A percentile compares a stretch with the other conserved stretches of the same genome.
These are phyloP conservation scores for Sesia bembeciformis DNA, from an alignment of 2,888 invertebrate species.

Conservation along the genomic window DNA sequence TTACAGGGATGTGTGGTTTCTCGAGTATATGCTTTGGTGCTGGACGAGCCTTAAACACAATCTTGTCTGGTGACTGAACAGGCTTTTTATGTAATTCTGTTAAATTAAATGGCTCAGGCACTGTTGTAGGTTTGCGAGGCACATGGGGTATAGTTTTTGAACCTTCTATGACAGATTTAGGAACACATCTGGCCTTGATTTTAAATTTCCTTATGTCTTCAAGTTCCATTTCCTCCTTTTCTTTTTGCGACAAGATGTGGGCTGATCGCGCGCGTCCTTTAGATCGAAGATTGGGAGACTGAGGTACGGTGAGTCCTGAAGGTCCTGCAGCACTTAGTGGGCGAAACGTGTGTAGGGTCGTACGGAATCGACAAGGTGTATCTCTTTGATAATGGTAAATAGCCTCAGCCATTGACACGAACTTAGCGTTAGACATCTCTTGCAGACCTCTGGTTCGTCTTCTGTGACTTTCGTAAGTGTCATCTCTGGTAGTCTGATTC, in stretches of 20 bases:
- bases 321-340: slow-evolving; percentile 26
- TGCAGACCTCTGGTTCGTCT: slow-evolving; percentile 24
- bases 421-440: slow-evolving; percentile 53
- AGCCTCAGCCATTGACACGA: slow-evolving; percentile 76
- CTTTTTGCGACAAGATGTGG: slow-evolving; percentile 71
- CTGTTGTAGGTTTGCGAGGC: slow-evolving; percentile 70
- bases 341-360: slow-evolving; percentile 37
- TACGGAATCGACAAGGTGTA: slow-evolving; percentile 74
- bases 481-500: slow-evolving; percentile 21
- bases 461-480: slow-evolving; percentile 27
- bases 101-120: slow-evolving; percentile 78
- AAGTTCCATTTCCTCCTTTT: slow-evolving; percentile 76
- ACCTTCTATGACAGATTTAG: slow-evolving; percentile 72
- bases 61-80: slow-evolving; percentile 23
- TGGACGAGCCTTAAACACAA: slow-evolving; percentile 76
- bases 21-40: slow-evolving; percentile 72
- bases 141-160: slow-evolving; percentile 62
- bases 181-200: slow-evolving; percentile 80
- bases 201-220: slow-evolving; percentile 79
- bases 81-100: slow-evolving; percentile 70
- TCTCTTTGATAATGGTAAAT: slow-evolving; percentile 71
- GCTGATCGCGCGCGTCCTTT: slow-evolving; percentile 69
- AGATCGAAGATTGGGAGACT: slow-evolving; percentile 71
- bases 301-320: slow-evolving; percentile 55
- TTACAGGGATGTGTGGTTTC: slow-evolving; percentile 48